Base-by-base conservation (phyloP, 2,888 invertebrate genomes). In the Xanthorhoe spadicearia region DNA sequence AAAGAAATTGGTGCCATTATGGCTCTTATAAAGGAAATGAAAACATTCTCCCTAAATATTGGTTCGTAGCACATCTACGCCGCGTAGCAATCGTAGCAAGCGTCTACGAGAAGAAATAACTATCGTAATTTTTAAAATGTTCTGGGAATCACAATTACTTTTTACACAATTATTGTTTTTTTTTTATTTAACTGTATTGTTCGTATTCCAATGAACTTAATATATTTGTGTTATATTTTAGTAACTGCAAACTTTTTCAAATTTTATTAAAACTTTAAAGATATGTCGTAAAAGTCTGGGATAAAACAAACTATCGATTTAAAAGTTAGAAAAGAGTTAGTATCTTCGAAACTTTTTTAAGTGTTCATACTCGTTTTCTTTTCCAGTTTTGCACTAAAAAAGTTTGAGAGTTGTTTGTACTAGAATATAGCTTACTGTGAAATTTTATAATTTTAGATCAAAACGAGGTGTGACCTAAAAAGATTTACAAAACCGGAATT, bases 51-150 rank as follows among this genome's bases (percentile, higher is more conserved):
- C 8, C 38, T 19, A 15, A 15, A 19, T 38, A 54, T 38, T 15
- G 48, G 8, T 17, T 49, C 54, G 54, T 59, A 64, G 58, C 59
- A 17, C 23, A n/a, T 59, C 59, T 35, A 54, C 54, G 46, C 32
- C 32, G 1, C 59, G 64, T 59, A 64, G 59, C 59, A 23, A 59
- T 49, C 58, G 58, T 64, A 64, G 58, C 63, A 50, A 52, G 23
- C 13, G 50, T 53, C 60, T 60, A 53, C 60, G 52, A 53, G 43
- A 59, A 23, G 19, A 15, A 23, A 19, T 32, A 38, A 19, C 1
- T 15, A 17, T 48, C 17, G 17, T 43, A 46, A 15, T 17, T 17
- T 15, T 1, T 15, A 8, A 38, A 38, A 43, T 43, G 13, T 3
- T 10, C 10, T 13, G 35, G 35, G 13, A 13, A 43, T 43, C 38